Conservation (phyloP, 1,140 invertebrate species). For the Physella acuta region DNA sequence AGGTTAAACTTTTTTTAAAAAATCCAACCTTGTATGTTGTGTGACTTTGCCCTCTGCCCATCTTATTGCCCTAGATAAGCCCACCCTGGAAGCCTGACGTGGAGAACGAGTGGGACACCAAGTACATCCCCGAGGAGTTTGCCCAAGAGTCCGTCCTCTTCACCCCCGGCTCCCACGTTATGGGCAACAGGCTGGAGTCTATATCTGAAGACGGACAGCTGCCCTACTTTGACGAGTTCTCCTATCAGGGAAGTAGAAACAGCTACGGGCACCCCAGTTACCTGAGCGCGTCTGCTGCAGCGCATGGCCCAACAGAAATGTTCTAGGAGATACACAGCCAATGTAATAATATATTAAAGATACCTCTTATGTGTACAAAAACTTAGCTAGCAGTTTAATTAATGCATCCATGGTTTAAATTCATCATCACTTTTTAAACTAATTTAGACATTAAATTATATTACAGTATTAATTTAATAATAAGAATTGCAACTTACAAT, state of each 20-base stretch:
- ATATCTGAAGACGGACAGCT: constrained; percentile 72
- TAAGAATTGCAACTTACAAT: no score
- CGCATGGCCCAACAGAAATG: not conserved
- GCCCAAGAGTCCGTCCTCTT: constrained; percentile 47
- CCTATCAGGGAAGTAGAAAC: constrained; percentile 65
- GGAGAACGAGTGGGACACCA: constrained; percentile 52
- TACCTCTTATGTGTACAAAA: not conserved
- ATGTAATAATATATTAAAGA: not conserved
- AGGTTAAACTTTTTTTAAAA: not conserved
- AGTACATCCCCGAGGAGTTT: constrained; percentile 60
- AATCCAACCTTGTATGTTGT: not conserved
- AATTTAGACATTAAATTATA: no score
- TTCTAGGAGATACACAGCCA: no score
- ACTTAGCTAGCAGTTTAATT: not conserved
- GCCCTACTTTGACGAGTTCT: constrained; percentile 76
- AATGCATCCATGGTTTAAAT: no score
- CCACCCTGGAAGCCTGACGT: constrained; percentile 59
- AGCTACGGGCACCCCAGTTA: constrained; percentile 41
- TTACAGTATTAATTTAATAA: no score
- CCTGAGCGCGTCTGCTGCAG: constrained; percentile 50
- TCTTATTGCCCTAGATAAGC: constrained; percentile 37
- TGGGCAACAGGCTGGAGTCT: constrained; percentile 66
- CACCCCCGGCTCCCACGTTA: constrained; percentile 51
- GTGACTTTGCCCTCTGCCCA: constrained; percentile 1
- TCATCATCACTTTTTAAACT: no score